Conservation (phyloP, 2,113 vertebrate genomes). For the Bambusicola thoracicus region DNA sequence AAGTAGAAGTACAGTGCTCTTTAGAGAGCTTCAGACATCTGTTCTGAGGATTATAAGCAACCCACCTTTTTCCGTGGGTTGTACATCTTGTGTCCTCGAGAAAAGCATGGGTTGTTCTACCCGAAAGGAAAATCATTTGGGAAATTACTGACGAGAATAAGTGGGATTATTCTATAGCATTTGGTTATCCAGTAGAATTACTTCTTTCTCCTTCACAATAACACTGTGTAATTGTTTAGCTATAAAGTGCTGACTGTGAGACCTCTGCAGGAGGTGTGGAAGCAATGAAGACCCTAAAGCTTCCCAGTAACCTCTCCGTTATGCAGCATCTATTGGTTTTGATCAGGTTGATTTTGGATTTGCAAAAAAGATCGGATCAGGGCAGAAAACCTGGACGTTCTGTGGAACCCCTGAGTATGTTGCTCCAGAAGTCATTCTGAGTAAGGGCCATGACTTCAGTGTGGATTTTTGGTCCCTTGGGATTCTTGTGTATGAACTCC, state of each 20-base stretch:
- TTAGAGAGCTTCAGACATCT: background rate
- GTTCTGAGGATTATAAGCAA: background rate
- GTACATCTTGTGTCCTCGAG: background rate
- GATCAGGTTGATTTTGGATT: slow-evolving; percentile 94
- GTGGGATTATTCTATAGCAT: background rate
- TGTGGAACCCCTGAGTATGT: slow-evolving; percentile 96
- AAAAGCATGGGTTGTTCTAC: background rate
- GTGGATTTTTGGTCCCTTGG: slow-evolving; percentile 96
- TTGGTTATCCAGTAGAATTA: background rate
- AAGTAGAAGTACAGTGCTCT: background rate
- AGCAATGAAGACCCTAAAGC: background rate
- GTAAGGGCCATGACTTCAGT: slow-evolving; percentile 92
- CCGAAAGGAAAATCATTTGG: background rate
- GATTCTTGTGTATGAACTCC: slow-evolving; percentile 92
- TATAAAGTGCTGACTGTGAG: background rate
- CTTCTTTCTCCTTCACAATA: background rate
- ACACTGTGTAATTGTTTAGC: background rate
- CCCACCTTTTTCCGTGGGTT: background rate
- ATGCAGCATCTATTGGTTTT: background rate
- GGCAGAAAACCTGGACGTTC: slow-evolving; percentile 96
- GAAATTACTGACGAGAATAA: background rate
- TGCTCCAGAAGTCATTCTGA: slow-evolving; percentile 94
- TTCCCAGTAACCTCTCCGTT: background rate
- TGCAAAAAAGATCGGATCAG: slow-evolving; percentile 91
- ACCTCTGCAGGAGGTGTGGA: background rate